Percentiles rank a stretch among this genome's conserved stretches.
phyloP scores from a whole-genome alignment of 2,888 invertebrate species.

The Diplazon laetatorius region DNA sequence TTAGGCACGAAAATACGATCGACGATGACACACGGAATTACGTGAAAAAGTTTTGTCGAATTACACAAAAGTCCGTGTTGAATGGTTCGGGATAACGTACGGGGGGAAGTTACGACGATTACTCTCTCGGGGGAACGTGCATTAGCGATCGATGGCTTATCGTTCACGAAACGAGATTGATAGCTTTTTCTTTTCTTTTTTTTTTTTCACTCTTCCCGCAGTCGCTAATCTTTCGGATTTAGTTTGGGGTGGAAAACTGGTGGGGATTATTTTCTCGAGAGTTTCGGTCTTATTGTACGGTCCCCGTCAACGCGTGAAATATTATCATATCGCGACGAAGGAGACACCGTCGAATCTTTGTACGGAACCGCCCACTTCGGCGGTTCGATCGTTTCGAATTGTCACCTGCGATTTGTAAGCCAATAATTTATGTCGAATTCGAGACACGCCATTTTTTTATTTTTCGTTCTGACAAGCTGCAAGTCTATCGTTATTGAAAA shows the following conservation, averaged over 20 bases:
- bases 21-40: not conserved
- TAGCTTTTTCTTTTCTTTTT: constrained; percentile 11
- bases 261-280: constrained; percentile 20
- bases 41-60: constrained; percentile 5
- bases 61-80: not conserved
- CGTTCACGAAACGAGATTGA: constrained; percentile 16
- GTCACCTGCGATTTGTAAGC: no score
- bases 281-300: not conserved
- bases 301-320: not conserved
- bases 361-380: no score
- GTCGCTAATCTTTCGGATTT: not conserved
- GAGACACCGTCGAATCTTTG: not conserved
- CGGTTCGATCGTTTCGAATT: no score
- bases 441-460: no score
- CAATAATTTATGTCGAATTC: no score
- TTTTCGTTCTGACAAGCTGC: no score
- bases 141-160: constrained; percentile 2
- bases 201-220: no score
- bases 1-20: not conserved
- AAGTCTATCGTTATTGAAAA: no score
- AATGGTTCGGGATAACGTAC: not conserved
- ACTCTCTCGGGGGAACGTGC: not conserved
- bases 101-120: constrained; percentile 1
- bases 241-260: not conserved
- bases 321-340: no score